Base-by-base conservation (phyloP, 2,888 invertebrate genomes). In the Electrophaes corylata region DNA sequence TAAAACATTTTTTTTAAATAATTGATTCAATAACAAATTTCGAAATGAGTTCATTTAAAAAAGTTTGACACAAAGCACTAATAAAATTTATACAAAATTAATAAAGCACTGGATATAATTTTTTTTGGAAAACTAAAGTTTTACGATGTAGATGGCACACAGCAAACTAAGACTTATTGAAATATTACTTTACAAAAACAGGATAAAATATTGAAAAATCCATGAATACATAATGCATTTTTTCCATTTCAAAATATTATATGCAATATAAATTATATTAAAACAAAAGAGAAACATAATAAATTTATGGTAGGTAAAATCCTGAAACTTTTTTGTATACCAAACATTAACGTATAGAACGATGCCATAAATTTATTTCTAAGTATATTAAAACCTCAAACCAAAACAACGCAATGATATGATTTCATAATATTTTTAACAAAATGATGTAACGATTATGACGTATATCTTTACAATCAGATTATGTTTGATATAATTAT, bases 1-100 rank as follows among this genome's bases (percentile, higher is more conserved):
- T 45, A 47, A 35, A 69, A 71, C 65, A 67, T 61, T 50, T 60
- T 58, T 2, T 57, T 60, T 37, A 12, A 45, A 50, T 58, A 35
- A 35, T 10, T 35, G 14, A 14, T 37, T 16, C 8, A 16, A 16
- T 37, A 16, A 37, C 14, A 16, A 16, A 8, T 16, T 37, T 2
- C 3, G 3, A 37, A 14, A 12, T 6, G 35, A 16, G 5, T 37
- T 40, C 10, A 26, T 44, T 33, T 20, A n/a, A 43, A 40, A 33
- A 45, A 31, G 26, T 23, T 54, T 50, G 50, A 54, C 40, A 26
- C 23, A 37, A 37, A 50, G 2, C 11, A 37, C 8, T 20, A 20
- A 51, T 46, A 43, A 39, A 40, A 18, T 43, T 20, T 39, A 14
- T 18, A 40, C 35, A n/a, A 47, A 43, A 20, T 33, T 39, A 50